Evolutionary conservation across 2,888 invertebrate species (phyloP).

Genomic region (Drosophila macrospina): DNA sequence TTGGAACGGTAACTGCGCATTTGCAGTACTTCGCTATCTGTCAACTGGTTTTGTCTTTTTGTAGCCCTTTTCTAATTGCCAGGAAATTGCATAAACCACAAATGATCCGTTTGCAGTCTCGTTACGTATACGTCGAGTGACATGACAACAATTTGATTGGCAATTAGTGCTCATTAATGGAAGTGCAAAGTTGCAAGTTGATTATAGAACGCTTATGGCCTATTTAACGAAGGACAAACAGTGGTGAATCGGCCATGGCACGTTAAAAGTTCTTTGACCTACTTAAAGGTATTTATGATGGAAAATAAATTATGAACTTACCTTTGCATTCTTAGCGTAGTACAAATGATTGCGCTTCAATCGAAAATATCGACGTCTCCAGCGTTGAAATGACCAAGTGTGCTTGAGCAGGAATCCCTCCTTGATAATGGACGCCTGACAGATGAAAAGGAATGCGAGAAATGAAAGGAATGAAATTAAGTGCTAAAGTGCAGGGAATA

Average conservation of each 20-base stretch:
- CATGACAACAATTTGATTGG: constrained; percentile 13
- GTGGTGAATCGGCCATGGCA: neutral
- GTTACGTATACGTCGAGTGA: constrained; percentile 23
- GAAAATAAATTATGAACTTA: constrained; percentile 84
- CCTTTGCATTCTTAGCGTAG: constrained; percentile 95
- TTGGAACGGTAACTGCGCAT: constrained; percentile 24
- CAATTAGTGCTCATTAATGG: constrained; percentile 40
- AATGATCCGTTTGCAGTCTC: constrained; percentile 26
- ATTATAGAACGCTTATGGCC: neutral
- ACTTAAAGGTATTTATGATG: constrained; percentile 10
- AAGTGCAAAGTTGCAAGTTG: constrained; percentile 15
- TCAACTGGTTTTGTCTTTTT: constrained; percentile 1
- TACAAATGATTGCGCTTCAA: constrained; percentile 93
- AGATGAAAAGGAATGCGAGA: constrained; percentile 1
- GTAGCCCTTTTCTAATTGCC: constrained; percentile 14
- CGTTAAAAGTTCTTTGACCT: constrained; percentile 32
- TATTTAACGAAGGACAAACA: constrained; percentile 18
- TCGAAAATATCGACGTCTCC: constrained; percentile 94
- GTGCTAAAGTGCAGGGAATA: constrained; percentile 17
- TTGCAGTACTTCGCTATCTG: neutral
- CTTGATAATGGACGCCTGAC: constrained; percentile 88
- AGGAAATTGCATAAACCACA: constrained; percentile 41
- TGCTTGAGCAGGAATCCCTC: constrained; percentile 95
- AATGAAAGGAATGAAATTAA: constrained; percentile 26
- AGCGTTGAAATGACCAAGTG: constrained; percentile 93